Evolutionary conservation across 2,888 invertebrate genomes (phyloP), one percentile per base, ranked within the genome.

Genomic region (Muschampia plurimacula): DNA sequence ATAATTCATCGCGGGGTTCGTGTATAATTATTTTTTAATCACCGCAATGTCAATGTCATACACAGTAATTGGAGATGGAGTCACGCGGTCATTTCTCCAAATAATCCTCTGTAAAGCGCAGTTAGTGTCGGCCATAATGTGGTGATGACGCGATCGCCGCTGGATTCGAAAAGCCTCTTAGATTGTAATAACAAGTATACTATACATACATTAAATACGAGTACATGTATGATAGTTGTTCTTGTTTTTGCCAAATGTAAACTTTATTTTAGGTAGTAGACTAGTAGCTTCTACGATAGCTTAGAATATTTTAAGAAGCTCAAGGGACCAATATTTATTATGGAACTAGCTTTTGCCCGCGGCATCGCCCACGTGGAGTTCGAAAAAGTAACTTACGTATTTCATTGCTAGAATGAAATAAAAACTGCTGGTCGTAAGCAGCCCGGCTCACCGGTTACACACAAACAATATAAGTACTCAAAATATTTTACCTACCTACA

Each of bases 1-100:
- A 83, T 84, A 22, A 22, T 22, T 22, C 22, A 22, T 22, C 78
- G 74, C 81, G 80, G 78, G 78, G 80, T 83, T 83, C 77, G 80
- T 82, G 77, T 81, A 80, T 84, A 87, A 87, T 86, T 84, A 80
- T 81, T 81, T 80, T 77, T 78, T 78, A 81, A 80, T 74, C 76
- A 75, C 78, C 49, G 72, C 87, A 87, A 85, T 85, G 84, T 84
- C 83, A 84, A 81, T 82, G 82, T 82, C 82, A 79, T 78, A 63
- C n/a, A 67, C 52, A 49, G 22, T 66, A 52, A 67, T 52, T 22
- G 39, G n/a, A 52, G 66, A 66, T 41, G n/a, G 15, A 59, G 10
- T 6, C 55, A 62, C 55, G 62, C 74, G 60, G 73, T 72, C 62
- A 74, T 71, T 74, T 72, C 57, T 66, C 63, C 74, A 75, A 79